Base-by-base conservation (phyloP, 2,113 vertebrate genomes). In the Sisor rabdophorus region DNA sequence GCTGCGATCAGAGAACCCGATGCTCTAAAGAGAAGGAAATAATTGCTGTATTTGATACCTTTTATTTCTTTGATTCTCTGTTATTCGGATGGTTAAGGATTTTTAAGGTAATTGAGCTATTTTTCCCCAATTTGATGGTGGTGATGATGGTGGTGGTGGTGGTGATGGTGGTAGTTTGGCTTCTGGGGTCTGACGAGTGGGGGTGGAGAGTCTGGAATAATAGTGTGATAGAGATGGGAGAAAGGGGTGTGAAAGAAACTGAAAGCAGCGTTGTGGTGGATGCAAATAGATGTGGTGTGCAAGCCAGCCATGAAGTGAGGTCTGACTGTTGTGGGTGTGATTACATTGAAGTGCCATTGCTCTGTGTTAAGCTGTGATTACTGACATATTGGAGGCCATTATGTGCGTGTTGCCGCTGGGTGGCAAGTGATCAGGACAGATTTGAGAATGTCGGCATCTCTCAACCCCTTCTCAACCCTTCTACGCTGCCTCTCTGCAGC, bases 311-410 rank as follows among this genome's bases (percentile, higher is more conserved):
- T 32, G 28, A 47, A 32, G 60, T 72, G 75, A 52, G 82, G 78
- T 76, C 77, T 78, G 72, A 58, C 81, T 80, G 61, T 55, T 72
- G 40, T 81, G 78, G 78, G 53, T 80, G 76, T 71, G 79, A 16
- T 44, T 15, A 16, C 47, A 55, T 73, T 50, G 63, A 64, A 60
- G 55, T 44, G 71, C 72, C 20, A 28, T 40, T 69, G 22, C 36
- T 76, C 40, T 80, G 84, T 87, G 77, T 85, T 87, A 82, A 90
- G 83, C 88, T 88, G 81, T 87, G 87, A 87, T 80, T 63, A 88
- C 84, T 93, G 91, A 90, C 87, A 87, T 74, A 79, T 81, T 90
- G 89, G 91, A 91, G 89, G 91, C 90, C 93, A 92, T 95, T 93
- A 93, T 88, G 89, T 88, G 88, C 85, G 89, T 91, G 88, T 79